Conservation (phyloP, 2,797 vertebrate genomes). For the Fundulus diaphanus region DNA sequence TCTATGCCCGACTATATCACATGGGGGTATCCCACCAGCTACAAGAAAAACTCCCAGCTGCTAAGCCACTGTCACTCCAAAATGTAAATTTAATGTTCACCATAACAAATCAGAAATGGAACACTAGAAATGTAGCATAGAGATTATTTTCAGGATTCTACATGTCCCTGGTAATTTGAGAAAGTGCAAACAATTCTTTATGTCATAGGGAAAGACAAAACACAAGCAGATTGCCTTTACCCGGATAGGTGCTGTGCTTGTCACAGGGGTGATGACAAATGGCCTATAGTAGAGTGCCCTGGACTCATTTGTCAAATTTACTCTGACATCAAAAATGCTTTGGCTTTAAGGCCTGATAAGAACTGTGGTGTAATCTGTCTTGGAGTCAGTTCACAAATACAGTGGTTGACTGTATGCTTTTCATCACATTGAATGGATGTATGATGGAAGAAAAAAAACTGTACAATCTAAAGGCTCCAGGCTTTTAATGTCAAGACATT, state of each 20-base stretch:
- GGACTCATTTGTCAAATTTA: slow-evolving; percentile 67
- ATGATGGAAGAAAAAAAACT: slow-evolving; percentile 29
- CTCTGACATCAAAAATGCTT: slow-evolving; percentile 64
- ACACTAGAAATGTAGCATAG: background rate
- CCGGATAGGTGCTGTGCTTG: slow-evolving; percentile 51
- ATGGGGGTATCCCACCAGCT: too few species aligned
- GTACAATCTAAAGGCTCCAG: slow-evolving; percentile 18
- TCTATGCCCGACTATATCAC: too few species aligned
- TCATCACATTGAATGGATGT: slow-evolving; percentile 60
- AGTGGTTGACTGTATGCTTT: slow-evolving; percentile 61
- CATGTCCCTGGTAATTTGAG: slow-evolving; percentile 15
- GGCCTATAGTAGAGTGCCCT: slow-evolving; percentile 54
- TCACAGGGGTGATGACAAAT: slow-evolving; percentile 69
- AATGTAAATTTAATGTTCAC: too few species aligned
- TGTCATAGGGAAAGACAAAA: slow-evolving; percentile 9
- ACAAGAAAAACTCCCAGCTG: too few species aligned
- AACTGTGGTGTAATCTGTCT: slow-evolving; percentile 61
- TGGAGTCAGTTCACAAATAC: slow-evolving; percentile 57
- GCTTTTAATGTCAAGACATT: slow-evolving; percentile 9
- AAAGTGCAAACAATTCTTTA: slow-evolving; percentile 26
- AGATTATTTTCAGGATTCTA: slow-evolving; percentile 10
- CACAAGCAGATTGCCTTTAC: slow-evolving; percentile 46
- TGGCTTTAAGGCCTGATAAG: slow-evolving; percentile 67
- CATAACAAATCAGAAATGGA: background rate
- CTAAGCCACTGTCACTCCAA: too few species aligned